Base-by-base conservation (phyloP, 2,113 vertebrate species). In the Myxocyprinus asiaticus region DNA sequence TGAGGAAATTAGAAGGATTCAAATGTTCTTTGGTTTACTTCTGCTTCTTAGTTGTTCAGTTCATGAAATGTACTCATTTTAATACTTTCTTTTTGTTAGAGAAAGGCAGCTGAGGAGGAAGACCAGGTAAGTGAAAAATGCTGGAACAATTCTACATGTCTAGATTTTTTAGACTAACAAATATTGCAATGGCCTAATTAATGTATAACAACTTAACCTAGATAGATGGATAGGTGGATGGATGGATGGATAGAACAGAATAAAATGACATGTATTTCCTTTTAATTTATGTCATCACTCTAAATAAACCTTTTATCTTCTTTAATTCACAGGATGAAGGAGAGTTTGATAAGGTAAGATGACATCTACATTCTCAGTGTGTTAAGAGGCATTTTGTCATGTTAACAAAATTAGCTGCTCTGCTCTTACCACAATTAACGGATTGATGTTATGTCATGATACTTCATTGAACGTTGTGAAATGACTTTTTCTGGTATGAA, bases 301-400 rank as follows among this genome's bases (percentile, higher is more conserved):
- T 33, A 33, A n/a, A 33, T 33, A 33, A 33, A 33, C 22, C 22
- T 56, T 56, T 10, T 56, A n/a, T n/a, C 48, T 65, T 76, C 14
- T 65, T 4, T 76, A 15, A 42, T 11, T 64, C 3, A 51, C 62
- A 76, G 74, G 62, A 65, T 12, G 72, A 75, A 55, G 74, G 33
- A 55, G 74, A 76, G 33, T 61, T n/a, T 10, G 61, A 76, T 7
- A 65, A 17, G 74, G 74, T 76, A 76, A 76, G 61, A 65, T 47
- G 22, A 33, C 22, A 33, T n/a, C n/a, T 33, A 33, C 22, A 33
- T 33, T 33, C 22, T 33, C 22, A 33, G 22, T 33, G 22, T 33
- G 22, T 3, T 33, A 33, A 33, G 22, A 33, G 22, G 22, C 22
- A 33, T 1, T 33, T 33, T 33, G 22, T 33, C 22, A 33, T 33